Evolutionary conservation across 2,888 invertebrate genomes (phyloP).

Genomic region (Scaptomyza cyrtandrae): DNA sequence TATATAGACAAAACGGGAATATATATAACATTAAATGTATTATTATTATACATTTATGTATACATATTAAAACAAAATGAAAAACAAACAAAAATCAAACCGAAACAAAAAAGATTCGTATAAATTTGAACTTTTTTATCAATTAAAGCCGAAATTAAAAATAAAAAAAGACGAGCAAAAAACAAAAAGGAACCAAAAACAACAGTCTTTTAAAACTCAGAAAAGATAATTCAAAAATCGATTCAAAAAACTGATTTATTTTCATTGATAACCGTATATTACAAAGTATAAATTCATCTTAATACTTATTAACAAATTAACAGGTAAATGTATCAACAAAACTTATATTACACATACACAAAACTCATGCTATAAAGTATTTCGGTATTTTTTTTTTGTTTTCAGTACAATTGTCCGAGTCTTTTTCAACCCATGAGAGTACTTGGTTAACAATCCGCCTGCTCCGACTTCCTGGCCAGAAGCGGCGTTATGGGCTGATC

Average conservation of each 20-base stretch:
- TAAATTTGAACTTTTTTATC: constrained; percentile 79
- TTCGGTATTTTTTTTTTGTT: constrained; percentile 8
- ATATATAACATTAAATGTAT: constrained; percentile 75
- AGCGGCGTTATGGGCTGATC: constrained; percentile 80
- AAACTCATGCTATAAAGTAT: background rate
- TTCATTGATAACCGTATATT: constrained; percentile 13
- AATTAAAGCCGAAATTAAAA: constrained; percentile 67
- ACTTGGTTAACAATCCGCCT: constrained; percentile 36
- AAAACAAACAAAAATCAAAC: constrained; percentile 25
- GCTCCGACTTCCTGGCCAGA: constrained; percentile 60
- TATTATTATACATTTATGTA: constrained; percentile 76
- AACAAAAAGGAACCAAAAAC: constrained; percentile 34
- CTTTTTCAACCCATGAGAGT: constrained; percentile 12
- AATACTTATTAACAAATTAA: constrained; percentile 35
- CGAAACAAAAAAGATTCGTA: constrained; percentile 46
- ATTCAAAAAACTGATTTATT: constrained; percentile 16
- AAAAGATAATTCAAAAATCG: constrained; percentile 1
- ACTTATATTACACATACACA: constrained; percentile 10
- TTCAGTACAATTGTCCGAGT: constrained; percentile 56
- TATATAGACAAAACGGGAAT: constrained; percentile 73
- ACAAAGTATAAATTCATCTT: constrained; percentile 51
- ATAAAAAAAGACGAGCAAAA: constrained; percentile 29
- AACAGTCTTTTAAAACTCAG: constrained; percentile 8
- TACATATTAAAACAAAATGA: constrained; percentile 40
- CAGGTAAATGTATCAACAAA: constrained; percentile 32